A percentile compares a stretch with the other conserved stretches of the same genome.
Evolutionary conservation across 2,113 vertebrate species (phyloP).

Genomic region (Pseudorhombus dupliciocellatus): DNA sequence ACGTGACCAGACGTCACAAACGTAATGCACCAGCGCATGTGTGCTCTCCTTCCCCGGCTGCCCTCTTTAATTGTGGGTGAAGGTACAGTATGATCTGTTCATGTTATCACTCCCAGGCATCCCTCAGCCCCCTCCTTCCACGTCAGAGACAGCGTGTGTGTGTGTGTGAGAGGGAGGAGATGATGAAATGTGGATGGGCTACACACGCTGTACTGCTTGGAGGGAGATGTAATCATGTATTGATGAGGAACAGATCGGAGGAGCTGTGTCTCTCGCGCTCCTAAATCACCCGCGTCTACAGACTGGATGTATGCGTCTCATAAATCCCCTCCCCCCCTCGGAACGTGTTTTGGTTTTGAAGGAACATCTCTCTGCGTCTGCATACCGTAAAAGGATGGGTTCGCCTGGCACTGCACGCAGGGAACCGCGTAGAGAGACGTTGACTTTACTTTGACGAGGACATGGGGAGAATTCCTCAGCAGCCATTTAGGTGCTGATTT

Average conservation of each 20-base stretch:
- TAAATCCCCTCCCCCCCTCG: conserved; percentile 30
- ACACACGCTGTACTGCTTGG: conserved; percentile 14
- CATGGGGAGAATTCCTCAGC: conserved; percentile 13
- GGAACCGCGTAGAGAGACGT: not conserved
- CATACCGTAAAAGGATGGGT: conserved; percentile 33
- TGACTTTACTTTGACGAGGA: not conserved
- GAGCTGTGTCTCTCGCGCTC: conserved; percentile 16
- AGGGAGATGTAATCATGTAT: conserved; percentile 39
- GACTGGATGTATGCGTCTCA: conserved; percentile 40
- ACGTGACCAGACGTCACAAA: conserved; percentile 31
- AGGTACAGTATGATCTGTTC: conserved; percentile 52
- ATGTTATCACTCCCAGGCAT: conserved; percentile 45
- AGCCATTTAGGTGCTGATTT: conserved; percentile 39
- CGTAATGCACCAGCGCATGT: not conserved
- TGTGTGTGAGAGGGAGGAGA: not conserved
- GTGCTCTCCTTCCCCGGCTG: not conserved
- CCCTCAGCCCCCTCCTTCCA: conserved; percentile 16
- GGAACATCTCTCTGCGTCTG: conserved; percentile 31
- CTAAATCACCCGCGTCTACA: conserved; percentile 33
- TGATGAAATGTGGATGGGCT: conserved; percentile 39
- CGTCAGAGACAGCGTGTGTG: conserved; percentile 28
- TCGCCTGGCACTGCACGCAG: conserved; percentile 8
- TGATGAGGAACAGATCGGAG: conserved; percentile 43
- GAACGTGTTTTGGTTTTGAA: conserved; percentile 47
- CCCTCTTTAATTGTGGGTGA: not conserved